These are phyloP conservation scores for Theristicus caerulescens DNA, from an alignment of 2,113 vertebrate species.

Conservation along the genomic window DNA sequence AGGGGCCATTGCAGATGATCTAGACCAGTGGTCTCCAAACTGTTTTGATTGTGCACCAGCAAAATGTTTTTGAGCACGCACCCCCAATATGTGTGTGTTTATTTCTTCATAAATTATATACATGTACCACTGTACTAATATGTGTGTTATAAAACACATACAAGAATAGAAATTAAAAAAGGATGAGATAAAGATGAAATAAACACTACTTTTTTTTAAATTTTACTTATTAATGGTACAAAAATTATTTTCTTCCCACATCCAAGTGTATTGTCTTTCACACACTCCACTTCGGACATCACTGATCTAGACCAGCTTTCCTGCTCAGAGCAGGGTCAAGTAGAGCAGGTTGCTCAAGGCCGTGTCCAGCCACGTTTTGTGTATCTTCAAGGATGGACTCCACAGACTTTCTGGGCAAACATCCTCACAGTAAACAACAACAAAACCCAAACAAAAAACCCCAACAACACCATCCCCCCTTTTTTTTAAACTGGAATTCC, in stretches of 20 bases:
- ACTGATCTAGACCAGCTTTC: not conserved
- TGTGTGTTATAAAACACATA: not conserved
- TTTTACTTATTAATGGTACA: not conserved
- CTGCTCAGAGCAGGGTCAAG: not conserved
- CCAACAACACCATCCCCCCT: accelerated
- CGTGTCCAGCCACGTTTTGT: not conserved
- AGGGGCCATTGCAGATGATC: not conserved
- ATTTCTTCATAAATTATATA: not conserved
- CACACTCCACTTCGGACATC: not conserved
- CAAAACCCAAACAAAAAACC: not conserved
- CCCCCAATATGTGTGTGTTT: not conserved
- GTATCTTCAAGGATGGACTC: not conserved
- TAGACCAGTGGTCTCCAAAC: not conserved
- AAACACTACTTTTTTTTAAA: not conserved
- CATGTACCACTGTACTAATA: not conserved
- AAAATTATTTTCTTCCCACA: not conserved
- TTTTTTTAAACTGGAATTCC: not conserved
- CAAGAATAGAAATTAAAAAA: not conserved
- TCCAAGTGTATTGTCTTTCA: accelerated
- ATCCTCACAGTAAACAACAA: not conserved
- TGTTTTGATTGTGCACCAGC: not conserved
- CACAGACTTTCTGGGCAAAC: not conserved
- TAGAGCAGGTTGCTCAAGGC: not conserved
- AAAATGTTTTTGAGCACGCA: not conserved
- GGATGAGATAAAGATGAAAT: not conserved